Percentiles rank a stretch among this genome's conserved stretches.
These are phyloP conservation scores for Agelas oroides DNA, from an alignment of 37 sponge, comb jelly and placozoan genomes.

Conservation along the genomic window DNA sequence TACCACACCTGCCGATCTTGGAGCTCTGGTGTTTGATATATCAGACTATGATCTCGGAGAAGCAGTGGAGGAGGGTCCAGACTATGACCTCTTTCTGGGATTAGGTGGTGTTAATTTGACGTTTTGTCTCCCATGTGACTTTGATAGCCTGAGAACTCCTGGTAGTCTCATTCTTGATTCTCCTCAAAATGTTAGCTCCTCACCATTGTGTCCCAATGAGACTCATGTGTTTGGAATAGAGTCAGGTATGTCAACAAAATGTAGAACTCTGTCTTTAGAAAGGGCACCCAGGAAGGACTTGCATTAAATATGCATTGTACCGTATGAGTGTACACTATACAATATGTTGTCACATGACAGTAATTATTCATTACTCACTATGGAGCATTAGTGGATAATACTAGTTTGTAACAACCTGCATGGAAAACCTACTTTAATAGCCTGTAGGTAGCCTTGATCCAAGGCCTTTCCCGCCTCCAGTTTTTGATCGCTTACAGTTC, in stretches of 20 bases:
- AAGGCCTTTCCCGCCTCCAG: no score
- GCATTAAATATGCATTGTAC: no score
- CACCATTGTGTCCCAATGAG: conserved; percentile 52
- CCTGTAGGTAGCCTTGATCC: no score
- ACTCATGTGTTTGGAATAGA: conserved; percentile 45
- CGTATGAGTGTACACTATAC: no score
- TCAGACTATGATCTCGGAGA: conserved; percentile 30
- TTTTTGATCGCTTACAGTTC: no score
- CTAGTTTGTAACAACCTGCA: no score
- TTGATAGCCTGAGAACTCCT: conserved; percentile 27
- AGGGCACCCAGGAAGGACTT: no score
- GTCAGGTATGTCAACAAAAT: conserved; percentile 39
- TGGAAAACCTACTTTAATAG: no score
- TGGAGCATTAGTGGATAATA: no score
- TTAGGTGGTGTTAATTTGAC: conserved; percentile 56
- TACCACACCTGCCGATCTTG: neutral
- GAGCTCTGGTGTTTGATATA: neutral
- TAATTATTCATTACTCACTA: no score
- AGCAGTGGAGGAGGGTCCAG: conserved; percentile 5
- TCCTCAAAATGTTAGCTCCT: conserved; percentile 6
- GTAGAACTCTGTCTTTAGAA: no score
- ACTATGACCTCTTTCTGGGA: conserved; percentile 9
- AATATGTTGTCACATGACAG: no score
- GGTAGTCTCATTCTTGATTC: conserved; percentile 22
- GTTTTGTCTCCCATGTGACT: conserved; percentile 71